Percentiles rank a stretch among this genome's conserved stretches.
These are phyloP conservation scores for Holothuria leucospilota DNA, from an alignment of 53 echinoderm and acorn worm genomes.

Conservation along the genomic window DNA sequence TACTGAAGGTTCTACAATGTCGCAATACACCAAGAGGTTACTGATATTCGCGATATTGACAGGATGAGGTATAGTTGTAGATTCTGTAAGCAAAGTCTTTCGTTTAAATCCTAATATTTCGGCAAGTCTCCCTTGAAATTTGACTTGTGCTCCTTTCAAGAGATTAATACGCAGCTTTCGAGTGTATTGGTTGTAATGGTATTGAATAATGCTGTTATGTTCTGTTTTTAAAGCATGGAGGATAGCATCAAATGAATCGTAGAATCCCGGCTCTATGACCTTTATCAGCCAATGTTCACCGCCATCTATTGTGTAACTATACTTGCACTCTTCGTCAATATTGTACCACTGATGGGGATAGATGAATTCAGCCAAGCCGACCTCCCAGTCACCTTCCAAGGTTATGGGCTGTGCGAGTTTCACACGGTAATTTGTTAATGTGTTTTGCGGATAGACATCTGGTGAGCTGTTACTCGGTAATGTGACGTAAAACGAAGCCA, in stretches of 20 bases:
- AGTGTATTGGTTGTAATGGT: neutral
- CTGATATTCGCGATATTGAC: too few relatives aligned
- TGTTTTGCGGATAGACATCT: slow-evolving; percentile 50
- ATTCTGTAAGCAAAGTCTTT: too few relatives aligned
- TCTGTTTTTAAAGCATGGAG: slow-evolving; percentile 8
- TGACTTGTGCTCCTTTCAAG: neutral
- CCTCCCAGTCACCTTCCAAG: neutral
- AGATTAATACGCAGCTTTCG: slow-evolving; percentile 6
- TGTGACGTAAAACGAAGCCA: slow-evolving; percentile 55
- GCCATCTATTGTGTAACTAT: slow-evolving; percentile 12
- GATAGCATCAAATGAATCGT: neutral
- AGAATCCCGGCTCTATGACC: neutral
- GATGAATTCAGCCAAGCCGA: slow-evolving; percentile 40
- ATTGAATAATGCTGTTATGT: neutral
- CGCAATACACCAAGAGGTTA: neutral
- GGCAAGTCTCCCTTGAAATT: too few relatives aligned
- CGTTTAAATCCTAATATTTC: too few relatives aligned
- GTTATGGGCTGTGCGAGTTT: slow-evolving; percentile 19
- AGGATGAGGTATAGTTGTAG: too few relatives aligned
- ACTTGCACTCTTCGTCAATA: slow-evolving; percentile 13
- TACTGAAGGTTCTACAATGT: slow-evolving; percentile 62
- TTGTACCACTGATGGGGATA: slow-evolving; percentile 65
- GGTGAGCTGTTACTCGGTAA: slow-evolving; percentile 62
- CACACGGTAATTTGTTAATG: slow-evolving; percentile 38
- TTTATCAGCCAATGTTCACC: neutral